A percentile compares a stretch with the other conserved stretches of the same genome.
Evolutionary conservation across 2,888 invertebrate genomes (phyloP).

Genomic region (Diaperis boleti): DNA sequence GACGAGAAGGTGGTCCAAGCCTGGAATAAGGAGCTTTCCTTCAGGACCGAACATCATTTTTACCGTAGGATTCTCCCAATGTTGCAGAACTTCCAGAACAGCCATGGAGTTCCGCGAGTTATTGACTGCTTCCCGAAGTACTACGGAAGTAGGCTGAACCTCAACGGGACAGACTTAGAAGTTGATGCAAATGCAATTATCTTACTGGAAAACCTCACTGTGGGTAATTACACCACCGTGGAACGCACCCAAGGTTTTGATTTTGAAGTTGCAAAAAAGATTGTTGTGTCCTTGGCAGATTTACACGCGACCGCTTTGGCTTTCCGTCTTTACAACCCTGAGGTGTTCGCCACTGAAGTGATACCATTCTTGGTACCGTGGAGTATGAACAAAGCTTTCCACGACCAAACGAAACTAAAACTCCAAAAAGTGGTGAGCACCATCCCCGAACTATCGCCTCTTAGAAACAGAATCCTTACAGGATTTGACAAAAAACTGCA

Average conservation of each 20-base stretch:
- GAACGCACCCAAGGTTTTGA: slow-evolving; percentile 38
- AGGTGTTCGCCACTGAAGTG: not conserved
- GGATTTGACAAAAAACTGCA: not conserved
- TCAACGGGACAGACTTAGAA: not conserved
- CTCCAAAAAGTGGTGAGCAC: not conserved
- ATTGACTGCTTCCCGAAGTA: slow-evolving; percentile 40
- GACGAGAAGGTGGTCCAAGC: slow-evolving; percentile 31
- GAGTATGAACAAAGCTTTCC: not conserved
- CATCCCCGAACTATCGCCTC: slow-evolving; percentile 10
- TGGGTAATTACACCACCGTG: slow-evolving; percentile 19
- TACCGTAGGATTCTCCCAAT: slow-evolving; percentile 39
- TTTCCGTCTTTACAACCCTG: not conserved
- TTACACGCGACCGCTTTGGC: slow-evolving; percentile 39
- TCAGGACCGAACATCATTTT: slow-evolving; percentile 38
- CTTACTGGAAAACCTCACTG: slow-evolving; percentile 42
- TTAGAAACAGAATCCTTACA: not conserved
- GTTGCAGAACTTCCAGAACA: slow-evolving; percentile 30
- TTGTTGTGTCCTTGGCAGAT: slow-evolving; percentile 33
- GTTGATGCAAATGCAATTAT: slow-evolving; percentile 39
- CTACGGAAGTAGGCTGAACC: slow-evolving; percentile 37
- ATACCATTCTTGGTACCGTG: not conserved
- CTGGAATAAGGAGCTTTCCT: slow-evolving; percentile 39
- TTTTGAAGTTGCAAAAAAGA: slow-evolving; percentile 22
- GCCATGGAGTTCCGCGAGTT: slow-evolving; percentile 18
- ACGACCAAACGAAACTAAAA: not conserved